Conservation (phyloP, 2,888 invertebrate species). For the Agrotis ipsilon region DNA sequence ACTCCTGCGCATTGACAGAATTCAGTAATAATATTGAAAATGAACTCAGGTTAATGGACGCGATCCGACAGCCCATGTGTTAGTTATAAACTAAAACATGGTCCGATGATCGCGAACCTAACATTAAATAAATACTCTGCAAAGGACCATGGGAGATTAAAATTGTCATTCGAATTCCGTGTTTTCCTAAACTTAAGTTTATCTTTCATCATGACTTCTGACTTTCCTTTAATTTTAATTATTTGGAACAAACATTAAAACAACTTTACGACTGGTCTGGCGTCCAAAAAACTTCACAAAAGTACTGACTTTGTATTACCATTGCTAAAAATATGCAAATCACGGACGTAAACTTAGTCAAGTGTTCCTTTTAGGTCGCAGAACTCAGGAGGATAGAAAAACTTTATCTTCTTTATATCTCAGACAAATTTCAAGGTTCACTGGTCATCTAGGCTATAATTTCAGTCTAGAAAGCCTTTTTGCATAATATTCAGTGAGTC, state of each 20-base stretch:
- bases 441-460: conserved; percentile 24
- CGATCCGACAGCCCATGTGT: no score
- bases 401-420: conserved; percentile 39
- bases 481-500: conserved; percentile 8
- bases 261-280: conserved; percentile 61
- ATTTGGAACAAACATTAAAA: conserved; percentile 53
- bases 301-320: conserved; percentile 24
- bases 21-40: no score
- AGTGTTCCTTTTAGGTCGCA: conserved; percentile 64
- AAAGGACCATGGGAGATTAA: no score
- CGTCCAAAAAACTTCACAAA: conserved; percentile 52
- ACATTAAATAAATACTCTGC: neutral
- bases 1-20: no score
- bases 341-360: conserved; percentile 67
- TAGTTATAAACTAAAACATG: no score
- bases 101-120: no score
- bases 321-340: conserved; percentile 72
- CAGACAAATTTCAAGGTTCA: conserved; percentile 37
- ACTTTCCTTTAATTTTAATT: conserved; percentile 32
- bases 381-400: conserved; percentile 47
- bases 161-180: no score
- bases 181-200: neutral
- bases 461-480: conserved; percentile 24
- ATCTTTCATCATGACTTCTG: neutral
- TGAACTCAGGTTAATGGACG: no score